Evolutionary conservation across 2,113 vertebrate genomes (phyloP), one percentile per base, ranked within the genome.

Genomic region (Myotis davidii): DNA sequence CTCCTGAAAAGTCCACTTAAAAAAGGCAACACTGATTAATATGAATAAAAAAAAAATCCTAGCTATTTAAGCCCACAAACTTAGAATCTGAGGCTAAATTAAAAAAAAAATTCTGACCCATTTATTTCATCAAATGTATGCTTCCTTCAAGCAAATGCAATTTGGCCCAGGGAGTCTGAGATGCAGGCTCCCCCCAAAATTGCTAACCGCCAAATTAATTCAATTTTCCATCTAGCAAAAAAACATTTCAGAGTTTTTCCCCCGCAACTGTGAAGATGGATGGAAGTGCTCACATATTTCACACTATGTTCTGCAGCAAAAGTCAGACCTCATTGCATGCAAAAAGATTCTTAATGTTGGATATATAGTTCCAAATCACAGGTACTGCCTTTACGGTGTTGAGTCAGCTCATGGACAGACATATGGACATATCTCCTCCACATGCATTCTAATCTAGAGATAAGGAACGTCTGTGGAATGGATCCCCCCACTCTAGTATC

Each of bases 11-110:
- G 82, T 96, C 87, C 93, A 91, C 37, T 96, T 94, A 39, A 54
- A 97, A 83, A 91, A 97, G 67, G 29, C 87, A 96, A 94, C 78
- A 74, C 9, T 97, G 86, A 97, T 95, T 94, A 95, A 95, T 88
- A 84, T 8, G n/a, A 94, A 88, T 91, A 65, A 65, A 52, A 90
- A 90, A 96, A 94, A 93, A 91, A 37, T 32, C 32, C 50, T 37
- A 94, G 67, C 0, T 91, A 95, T 94, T 95, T 37, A 64, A 96
- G 34, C 56, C 64, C 56, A 90, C 93, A 96, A 93, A 90, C 42
- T 73, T 45, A 88, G 37, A 88, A 92, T 97, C 85, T 56, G 65
- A 79, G 23, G 20, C 78, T 95, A 95, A 64, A 97, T 95, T 92
- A n/a, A 93, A 89, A 92, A 50, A 82, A 64, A 74, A 81, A 32